Conservation (phyloP, 30 jellyfish, hydroid and myxozoan genomes). For the Cassiopea andromeda region DNA sequence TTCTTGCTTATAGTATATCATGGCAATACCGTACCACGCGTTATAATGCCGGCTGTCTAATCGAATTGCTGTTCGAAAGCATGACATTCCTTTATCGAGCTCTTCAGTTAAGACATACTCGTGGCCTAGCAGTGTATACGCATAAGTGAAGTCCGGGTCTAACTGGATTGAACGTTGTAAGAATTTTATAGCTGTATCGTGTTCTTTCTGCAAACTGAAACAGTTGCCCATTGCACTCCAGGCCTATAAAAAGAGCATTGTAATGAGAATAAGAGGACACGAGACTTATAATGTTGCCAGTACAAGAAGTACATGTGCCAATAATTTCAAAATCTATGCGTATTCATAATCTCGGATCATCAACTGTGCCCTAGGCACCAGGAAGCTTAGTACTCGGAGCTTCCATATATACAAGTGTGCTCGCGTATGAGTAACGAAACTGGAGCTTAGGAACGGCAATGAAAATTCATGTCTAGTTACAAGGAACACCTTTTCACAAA, state of each 20-base stretch:
- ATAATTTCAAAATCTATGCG: too few relatives aligned
- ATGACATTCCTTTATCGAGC: conserved; percentile 88
- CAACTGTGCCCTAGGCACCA: too few relatives aligned
- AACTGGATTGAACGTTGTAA: conserved; percentile 93
- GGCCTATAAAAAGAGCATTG: conserved; percentile 57
- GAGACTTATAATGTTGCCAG: too few relatives aligned
- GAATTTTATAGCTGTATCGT: conserved; percentile 82
- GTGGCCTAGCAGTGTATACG: conserved; percentile 96
- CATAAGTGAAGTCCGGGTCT: conserved; percentile 92
- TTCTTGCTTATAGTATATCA: conserved; percentile 96
- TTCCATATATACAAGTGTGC: too few relatives aligned
- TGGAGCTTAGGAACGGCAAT: too few relatives aligned
- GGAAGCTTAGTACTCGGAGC: too few relatives aligned
- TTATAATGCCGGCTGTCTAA: conserved; percentile 90
- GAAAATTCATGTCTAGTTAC: too few relatives aligned
- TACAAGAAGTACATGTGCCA: too few relatives aligned
- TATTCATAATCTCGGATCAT: too few relatives aligned
- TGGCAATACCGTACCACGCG: conserved; percentile 99
- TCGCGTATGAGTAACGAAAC: too few relatives aligned
- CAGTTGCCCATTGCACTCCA: conserved; percentile 99
- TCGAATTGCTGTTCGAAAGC: conserved; percentile 93
- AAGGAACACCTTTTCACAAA: too few relatives aligned
- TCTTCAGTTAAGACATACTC: conserved; percentile 95
- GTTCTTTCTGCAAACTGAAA: conserved; percentile 96
- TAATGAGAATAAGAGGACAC: background rate